Conservation (phyloP, 2,888 invertebrate genomes). For the Orthosia incerta region DNA sequence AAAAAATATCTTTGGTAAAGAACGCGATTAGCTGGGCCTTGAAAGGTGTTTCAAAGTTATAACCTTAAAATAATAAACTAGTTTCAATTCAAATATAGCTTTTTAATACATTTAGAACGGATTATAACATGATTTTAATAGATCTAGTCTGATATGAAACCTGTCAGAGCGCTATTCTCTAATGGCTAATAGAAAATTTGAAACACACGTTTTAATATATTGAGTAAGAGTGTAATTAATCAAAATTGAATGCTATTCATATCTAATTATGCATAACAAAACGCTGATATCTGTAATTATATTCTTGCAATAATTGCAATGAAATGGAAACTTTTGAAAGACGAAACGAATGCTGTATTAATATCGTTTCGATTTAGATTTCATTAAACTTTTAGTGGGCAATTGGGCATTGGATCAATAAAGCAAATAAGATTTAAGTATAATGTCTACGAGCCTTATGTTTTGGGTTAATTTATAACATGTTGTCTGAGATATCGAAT, state of each 20-base stretch:
- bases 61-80: constrained; percentile 2
- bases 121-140: constrained; percentile 27
- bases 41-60: constrained; percentile 18
- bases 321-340: neutral
- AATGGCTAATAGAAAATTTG: constrained; percentile 16
- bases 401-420: neutral
- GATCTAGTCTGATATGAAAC: constrained; percentile 35
- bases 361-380: neutral
- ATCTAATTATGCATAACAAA: constrained; percentile 23
- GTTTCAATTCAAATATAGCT: constrained; percentile 17
- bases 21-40: constrained; percentile 6
- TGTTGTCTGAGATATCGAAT: neutral
- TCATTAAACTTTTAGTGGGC: neutral
- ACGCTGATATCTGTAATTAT: constrained; percentile 21
- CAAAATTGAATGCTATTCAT: constrained; percentile 18
- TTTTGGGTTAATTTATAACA: neutral
- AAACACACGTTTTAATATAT: constrained; percentile 9
- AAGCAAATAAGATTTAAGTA: neutral
- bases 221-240: constrained; percentile 27
- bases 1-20: neutral
- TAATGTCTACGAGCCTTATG: neutral
- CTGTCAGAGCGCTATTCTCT: constrained; percentile 31
- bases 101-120: constrained; percentile 23
- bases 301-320: constrained; percentile 8
- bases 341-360: neutral